phyloP scores from a whole-genome alignment of 2,797 vertebrate species.

The Botia kubotai region DNA sequence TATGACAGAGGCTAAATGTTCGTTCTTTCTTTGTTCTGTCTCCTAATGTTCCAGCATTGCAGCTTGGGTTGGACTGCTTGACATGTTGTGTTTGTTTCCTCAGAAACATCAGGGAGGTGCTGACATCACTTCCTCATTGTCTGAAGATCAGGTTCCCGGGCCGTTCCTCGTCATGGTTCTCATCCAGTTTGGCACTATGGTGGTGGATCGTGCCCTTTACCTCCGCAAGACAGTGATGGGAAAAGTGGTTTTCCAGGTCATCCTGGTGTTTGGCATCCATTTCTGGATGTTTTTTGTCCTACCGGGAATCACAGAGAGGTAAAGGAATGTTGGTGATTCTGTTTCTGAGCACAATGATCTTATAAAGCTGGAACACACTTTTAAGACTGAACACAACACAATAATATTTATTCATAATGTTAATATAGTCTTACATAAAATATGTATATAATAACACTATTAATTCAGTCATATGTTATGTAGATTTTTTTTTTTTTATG shows the following conservation, averaged over 20 bases:
- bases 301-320: conserved; percentile 93
- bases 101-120: conserved; percentile 96
- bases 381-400: no score
- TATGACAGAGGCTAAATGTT: no score
- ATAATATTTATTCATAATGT: no score
- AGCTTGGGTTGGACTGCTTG: no score
- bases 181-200: conserved; percentile 98
- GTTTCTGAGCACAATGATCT: no score
- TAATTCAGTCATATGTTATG: no score
- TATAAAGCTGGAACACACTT: no score
- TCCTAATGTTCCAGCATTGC: no score
- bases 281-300: conserved; percentile 99
- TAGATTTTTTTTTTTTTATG: no score
- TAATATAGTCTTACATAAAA: no score
- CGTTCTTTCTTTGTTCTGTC: background rate
- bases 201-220: conserved; percentile 96
- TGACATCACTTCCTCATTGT: conserved; percentile 95
- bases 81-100: no score
- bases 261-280: conserved; percentile 97
- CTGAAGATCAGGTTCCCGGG: conserved; percentile 95
- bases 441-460: no score
- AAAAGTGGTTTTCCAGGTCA: conserved; percentile 96
- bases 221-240: conserved; percentile 96
- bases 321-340: conserved; percentile 21
- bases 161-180: conserved; percentile 98